These are phyloP conservation scores for Galagoides demidoff DNA, from an alignment of 2,797 vertebrate species.

Conservation along the genomic window DNA sequence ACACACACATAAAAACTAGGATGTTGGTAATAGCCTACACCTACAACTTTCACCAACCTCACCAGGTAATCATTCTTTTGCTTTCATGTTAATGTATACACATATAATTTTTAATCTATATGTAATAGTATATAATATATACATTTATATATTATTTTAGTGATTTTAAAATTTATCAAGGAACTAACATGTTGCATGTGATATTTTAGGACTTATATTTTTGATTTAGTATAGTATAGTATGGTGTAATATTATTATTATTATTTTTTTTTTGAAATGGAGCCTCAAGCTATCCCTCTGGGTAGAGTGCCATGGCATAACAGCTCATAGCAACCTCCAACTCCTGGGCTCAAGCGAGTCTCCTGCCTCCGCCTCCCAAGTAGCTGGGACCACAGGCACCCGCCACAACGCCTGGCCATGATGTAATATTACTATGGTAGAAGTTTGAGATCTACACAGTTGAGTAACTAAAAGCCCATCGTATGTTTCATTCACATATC, in stretches of 20 bases:
- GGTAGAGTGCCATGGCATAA: no score
- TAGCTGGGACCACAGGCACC: no score
- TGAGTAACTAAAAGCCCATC: background rate
- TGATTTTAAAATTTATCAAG: background rate
- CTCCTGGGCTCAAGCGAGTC: no score
- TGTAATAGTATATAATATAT: background rate
- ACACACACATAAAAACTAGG: background rate
- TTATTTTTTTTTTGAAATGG: no score
- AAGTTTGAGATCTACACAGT: background rate
- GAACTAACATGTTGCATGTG: background rate
- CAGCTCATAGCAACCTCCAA: no score
- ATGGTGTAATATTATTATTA: no score
- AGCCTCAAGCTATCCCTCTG: no score
- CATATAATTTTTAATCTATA: no score
- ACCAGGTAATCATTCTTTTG: background rate
- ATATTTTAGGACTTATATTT: background rate
- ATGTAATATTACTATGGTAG: background rate
- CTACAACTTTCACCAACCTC: background rate
- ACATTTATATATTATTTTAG: background rate
- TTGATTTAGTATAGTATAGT: background rate
- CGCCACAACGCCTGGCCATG: no score
- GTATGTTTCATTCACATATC: background rate
- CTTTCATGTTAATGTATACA: background rate
- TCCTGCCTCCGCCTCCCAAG: no score
- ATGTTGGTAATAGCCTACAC: background rate